Conservation (phyloP, 2,113 vertebrate genomes). For the Melanotaenia duboulayi region DNA sequence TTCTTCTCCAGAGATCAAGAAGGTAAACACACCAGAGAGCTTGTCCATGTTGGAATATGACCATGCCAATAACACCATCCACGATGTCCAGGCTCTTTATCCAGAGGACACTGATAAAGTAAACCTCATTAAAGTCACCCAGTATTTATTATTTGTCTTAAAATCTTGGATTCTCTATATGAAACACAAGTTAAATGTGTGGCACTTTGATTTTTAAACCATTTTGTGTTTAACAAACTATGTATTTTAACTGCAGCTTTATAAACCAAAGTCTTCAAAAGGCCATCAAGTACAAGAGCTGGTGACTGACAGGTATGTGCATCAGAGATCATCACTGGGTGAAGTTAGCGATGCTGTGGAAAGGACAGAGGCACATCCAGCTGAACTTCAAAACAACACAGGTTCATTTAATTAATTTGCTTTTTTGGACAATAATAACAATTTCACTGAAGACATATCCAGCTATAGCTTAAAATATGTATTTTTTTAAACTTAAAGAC, state of each 20-base stretch:
- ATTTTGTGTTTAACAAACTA: constrained; percentile 6
- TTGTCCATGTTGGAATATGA: constrained; percentile 35
- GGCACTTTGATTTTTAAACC: background rate
- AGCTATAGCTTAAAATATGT: background rate
- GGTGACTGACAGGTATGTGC: constrained; percentile 58
- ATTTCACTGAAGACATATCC: no score
- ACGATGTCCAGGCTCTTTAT: constrained; percentile 80
- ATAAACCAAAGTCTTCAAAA: constrained; percentile 59
- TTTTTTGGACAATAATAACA: no score
- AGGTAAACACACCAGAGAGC: background rate
- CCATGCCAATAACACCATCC: constrained; percentile 29
- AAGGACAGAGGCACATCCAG: constrained; percentile 43
- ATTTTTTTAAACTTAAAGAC: background rate
- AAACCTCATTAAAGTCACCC: constrained; percentile 1
- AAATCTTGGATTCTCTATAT: background rate
- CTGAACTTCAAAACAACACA: constrained; percentile 70
- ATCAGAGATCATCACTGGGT: constrained; percentile 71
- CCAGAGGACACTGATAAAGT: constrained; percentile 84
- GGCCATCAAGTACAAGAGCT: constrained; percentile 55
- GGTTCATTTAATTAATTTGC: constrained; percentile 69
- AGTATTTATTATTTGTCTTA: background rate
- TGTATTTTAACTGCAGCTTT: constrained; percentile 71
- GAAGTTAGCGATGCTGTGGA: constrained; percentile 30
- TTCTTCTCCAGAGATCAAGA: constrained; percentile 76
- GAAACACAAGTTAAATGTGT: background rate